phyloP scores from a whole-genome alignment of 2,888 invertebrate genomes.

The Enoplolaimus lenunculus region DNA sequence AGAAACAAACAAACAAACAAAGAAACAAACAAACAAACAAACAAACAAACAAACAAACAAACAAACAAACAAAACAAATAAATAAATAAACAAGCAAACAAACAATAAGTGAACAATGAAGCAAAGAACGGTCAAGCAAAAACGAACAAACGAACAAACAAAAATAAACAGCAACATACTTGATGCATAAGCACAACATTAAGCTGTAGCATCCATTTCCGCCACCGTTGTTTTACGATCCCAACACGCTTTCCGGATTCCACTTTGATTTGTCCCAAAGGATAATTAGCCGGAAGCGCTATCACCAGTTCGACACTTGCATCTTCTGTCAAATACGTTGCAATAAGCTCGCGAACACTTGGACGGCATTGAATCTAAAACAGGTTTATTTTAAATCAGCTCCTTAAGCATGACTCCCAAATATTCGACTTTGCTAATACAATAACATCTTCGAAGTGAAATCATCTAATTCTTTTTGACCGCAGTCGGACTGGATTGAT shows the following conservation, averaged over 20 bases:
- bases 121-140: no score
- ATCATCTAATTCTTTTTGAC: neutral
- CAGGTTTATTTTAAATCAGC: conserved; percentile 7
- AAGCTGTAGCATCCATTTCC: conserved; percentile 64
- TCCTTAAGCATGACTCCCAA: neutral
- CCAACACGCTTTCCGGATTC: conserved; percentile 51
- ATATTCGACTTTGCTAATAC: conserved; percentile 9
- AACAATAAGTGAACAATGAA: no score
- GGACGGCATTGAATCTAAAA: conserved; percentile 28
- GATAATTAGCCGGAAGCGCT: conserved; percentile 64
- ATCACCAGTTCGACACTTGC: conserved; percentile 62
- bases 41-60: no score
- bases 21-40: no score
- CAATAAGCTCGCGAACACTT: conserved; percentile 55
- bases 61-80: no score
- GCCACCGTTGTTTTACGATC: conserved; percentile 56
- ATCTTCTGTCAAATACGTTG: conserved; percentile 66
- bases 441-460: conserved; percentile 10
- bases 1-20: no score
- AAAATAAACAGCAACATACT: no score
- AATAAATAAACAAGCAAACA: no score
- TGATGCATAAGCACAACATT: conserved; percentile 72
- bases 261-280: conserved; percentile 61
- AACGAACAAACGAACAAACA: no score
- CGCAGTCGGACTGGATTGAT: no score